Conservation (phyloP, 2,888 invertebrate genomes). For the Eurytoma californica region DNA sequence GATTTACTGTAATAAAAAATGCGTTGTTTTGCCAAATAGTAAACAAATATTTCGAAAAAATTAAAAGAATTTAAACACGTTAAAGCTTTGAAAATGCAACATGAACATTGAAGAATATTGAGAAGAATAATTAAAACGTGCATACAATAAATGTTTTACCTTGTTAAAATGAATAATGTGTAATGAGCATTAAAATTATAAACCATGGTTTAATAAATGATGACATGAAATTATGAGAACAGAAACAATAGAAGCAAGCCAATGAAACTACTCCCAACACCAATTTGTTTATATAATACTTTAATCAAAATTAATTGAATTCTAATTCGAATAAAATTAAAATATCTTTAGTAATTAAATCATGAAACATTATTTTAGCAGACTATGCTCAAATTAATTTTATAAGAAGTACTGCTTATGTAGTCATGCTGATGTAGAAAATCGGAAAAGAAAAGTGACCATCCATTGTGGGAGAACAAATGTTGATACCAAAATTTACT, state of each 20-base stretch:
- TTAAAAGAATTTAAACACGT: constrained; percentile 28
- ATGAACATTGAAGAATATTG: constrained; percentile 26
- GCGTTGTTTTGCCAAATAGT: constrained; percentile 47
- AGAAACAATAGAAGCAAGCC: constrained; percentile 6
- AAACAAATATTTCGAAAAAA: constrained; percentile 16
- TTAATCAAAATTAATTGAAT: neutral
- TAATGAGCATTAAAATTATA: neutral
- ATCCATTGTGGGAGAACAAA: constrained; percentile 67
- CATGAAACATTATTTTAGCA: neutral
- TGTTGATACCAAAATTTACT: constrained; percentile 68
- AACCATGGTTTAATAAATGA: too few species aligned
- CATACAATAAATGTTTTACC: constrained; percentile 19
- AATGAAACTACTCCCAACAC: constrained; percentile 44
- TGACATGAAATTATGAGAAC: constrained; percentile 13
- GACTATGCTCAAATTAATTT: constrained; percentile 4
- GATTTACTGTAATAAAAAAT: constrained; percentile 70
- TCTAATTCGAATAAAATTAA: neutral
- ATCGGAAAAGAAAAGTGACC: constrained; percentile 64
- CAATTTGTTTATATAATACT: constrained; percentile 25
- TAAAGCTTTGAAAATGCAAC: neutral
- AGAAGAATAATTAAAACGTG: constrained; percentile 14
- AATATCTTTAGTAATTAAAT: neutral
- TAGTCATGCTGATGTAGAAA: constrained; percentile 70
- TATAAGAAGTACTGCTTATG: constrained; percentile 47
- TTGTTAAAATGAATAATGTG: constrained; percentile 19